Percentiles rank a stretch among this genome's conserved stretches.
Conservation (phyloP, 2,888 invertebrate genomes). For the Diaprepes abbreviatus region DNA sequence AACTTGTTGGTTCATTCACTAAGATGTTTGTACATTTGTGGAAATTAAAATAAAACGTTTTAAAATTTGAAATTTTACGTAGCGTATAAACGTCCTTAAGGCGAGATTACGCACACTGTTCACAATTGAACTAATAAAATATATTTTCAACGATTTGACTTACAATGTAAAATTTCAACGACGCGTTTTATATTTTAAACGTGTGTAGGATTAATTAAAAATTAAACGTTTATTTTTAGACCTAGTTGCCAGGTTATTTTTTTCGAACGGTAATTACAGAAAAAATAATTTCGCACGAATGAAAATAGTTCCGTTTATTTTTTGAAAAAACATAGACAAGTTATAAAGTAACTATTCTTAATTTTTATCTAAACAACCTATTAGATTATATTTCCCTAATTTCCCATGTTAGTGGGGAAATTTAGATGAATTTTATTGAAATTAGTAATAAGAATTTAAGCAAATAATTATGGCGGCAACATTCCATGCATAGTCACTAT, state of each 20-base stretch:
- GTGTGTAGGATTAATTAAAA: slow-evolving; percentile 11
- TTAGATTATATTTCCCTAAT: slow-evolving; percentile 9
- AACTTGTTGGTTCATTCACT: too few species aligned
- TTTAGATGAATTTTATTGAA: neutral
- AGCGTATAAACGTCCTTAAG: too few species aligned
- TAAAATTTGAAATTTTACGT: too few species aligned
- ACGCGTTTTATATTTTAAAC: neutral
- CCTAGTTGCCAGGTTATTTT: slow-evolving; percentile 16
- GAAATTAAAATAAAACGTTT: too few species aligned
- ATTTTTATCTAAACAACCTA: slow-evolving; percentile 10
- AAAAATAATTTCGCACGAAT: slow-evolving; percentile 9
- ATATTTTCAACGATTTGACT: neutral
- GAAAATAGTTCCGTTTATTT: slow-evolving; percentile 24
- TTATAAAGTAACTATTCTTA: slow-evolving; percentile 25
- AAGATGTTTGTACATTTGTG: too few species aligned
- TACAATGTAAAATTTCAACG: neutral
- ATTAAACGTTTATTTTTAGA: slow-evolving; percentile 20
- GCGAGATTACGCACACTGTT: too few species aligned
- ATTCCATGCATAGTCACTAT: neutral
- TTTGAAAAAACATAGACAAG: slow-evolving; percentile 18
- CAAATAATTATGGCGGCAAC: neutral
- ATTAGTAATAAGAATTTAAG: neutral
- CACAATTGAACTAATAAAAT: too few species aligned
- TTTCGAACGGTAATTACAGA: slow-evolving; percentile 11
- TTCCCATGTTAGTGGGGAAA: neutral